These are phyloP conservation scores for Cephus runcator DNA, from an alignment of 2,888 invertebrate genomes.

Conservation along the genomic window DNA sequence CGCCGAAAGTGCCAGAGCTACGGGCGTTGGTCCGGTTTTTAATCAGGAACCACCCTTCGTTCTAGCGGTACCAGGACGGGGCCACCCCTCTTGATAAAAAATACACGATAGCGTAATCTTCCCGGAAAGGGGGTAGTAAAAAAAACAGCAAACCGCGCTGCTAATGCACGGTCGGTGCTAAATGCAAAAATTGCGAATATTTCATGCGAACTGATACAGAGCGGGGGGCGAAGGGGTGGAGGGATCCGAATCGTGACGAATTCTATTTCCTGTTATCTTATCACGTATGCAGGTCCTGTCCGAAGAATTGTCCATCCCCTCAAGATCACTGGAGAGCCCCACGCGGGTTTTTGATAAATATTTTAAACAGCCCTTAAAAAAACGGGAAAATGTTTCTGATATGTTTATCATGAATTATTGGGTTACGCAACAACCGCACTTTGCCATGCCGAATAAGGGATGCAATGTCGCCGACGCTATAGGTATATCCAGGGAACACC, in stretches of 20 bases:
- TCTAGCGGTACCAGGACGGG: neutral
- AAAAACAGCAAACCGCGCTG: constrained; percentile 28
- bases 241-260: constrained; percentile 32
- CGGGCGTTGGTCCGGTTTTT: constrained; percentile 36
- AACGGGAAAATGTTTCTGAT: neutral
- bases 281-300: too few species aligned
- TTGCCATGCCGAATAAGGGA: constrained; percentile 18
- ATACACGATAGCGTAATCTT: constrained; percentile 51
- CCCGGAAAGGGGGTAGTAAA: constrained; percentile 30
- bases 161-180: constrained; percentile 29
- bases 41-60: constrained; percentile 31
- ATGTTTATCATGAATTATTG: neutral
- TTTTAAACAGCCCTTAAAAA: neutral
- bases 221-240: neutral
- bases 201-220: constrained; percentile 30
- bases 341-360: neutral
- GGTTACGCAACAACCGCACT: neutral
- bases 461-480: constrained; percentile 19
- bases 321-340: neutral
- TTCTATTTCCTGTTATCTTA: constrained; percentile 26
- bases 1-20: constrained; percentile 1
- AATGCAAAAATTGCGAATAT: constrained; percentile 38
- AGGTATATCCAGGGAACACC: constrained; percentile 38
- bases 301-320: neutral
- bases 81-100: constrained; percentile 36